Evolutionary conservation across 2,888 invertebrate genomes (phyloP).

Genomic region (Rugalucina vietnamica): DNA sequence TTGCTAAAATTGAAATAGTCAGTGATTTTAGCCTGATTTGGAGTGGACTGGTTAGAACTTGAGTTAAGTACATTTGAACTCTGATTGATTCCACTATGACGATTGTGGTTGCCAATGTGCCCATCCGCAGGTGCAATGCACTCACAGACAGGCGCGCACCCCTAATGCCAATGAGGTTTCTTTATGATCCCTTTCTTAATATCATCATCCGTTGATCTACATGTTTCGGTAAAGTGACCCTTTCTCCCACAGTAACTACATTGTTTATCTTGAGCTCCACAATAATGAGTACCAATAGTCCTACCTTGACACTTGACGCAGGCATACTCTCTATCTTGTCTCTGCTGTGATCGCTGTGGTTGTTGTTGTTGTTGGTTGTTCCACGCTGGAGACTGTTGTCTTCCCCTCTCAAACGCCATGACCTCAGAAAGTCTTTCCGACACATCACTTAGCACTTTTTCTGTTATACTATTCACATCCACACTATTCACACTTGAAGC

Average conservation of each 20-base stretch:
- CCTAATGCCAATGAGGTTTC: conserved; percentile 21
- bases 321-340: background rate
- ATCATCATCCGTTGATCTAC: background rate
- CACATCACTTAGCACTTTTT: background rate
- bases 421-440: background rate
- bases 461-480: background rate
- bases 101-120: background rate
- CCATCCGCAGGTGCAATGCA: conserved; percentile 10
- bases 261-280: background rate
- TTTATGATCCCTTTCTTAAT: background rate
- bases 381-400: background rate
- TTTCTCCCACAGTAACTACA: background rate
- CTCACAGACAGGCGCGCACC: conserved; percentile 26
- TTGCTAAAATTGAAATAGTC: too few species aligned
- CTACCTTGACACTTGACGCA: background rate
- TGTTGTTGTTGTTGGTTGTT: background rate
- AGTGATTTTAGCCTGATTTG: background rate
- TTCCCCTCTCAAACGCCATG: background rate
- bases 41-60: background rate
- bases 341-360: background rate
- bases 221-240: background rate
- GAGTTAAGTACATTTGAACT: background rate
- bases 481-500: background rate
- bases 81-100: background rate
- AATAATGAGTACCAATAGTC: background rate